Conservation (phyloP, 35 echinoderm and acorn worm genomes). For the Apostichopus parvimensis region DNA sequence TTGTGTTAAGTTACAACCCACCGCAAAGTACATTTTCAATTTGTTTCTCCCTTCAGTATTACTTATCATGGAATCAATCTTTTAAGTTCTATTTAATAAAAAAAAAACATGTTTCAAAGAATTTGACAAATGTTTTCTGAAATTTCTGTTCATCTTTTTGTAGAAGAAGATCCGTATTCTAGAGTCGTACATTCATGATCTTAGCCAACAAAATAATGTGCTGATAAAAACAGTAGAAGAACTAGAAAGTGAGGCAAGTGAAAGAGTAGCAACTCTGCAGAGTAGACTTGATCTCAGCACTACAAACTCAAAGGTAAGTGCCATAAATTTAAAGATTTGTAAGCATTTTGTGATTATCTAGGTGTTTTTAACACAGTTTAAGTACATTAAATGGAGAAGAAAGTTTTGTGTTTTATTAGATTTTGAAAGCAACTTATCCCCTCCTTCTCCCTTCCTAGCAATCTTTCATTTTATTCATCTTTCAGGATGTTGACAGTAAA, state of each 20-base stretch:
- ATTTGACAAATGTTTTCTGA: too few relatives aligned
- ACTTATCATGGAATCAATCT: too few relatives aligned
- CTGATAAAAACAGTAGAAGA: slow-evolving; percentile 90
- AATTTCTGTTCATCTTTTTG: not conserved
- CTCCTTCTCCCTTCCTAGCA: too few relatives aligned
- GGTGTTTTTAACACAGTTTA: too few relatives aligned
- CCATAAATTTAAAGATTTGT: not conserved
- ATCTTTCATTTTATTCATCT: not conserved
- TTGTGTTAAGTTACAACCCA: too few relatives aligned
- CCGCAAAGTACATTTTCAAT: too few relatives aligned
- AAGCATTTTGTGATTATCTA: not conserved
- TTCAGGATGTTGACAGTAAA: slow-evolving; percentile 29
- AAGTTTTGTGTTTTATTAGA: too few relatives aligned
- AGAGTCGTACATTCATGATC: slow-evolving; percentile 89
- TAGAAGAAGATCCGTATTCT: slow-evolving; percentile 90
- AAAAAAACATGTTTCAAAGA: too few relatives aligned
- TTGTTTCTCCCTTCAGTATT: too few relatives aligned
- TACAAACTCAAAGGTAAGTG: slow-evolving; percentile 62
- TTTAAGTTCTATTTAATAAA: too few relatives aligned
- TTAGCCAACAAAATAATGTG: slow-evolving; percentile 89
- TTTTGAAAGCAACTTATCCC: too few relatives aligned
- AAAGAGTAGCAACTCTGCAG: slow-evolving; percentile 78
- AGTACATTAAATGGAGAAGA: too few relatives aligned
- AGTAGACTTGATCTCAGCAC: slow-evolving; percentile 67
- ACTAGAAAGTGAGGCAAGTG: slow-evolving; percentile 87